phyloP scores from a whole-genome alignment of 2,113 vertebrate genomes.

The Triplophysa tibetana region DNA sequence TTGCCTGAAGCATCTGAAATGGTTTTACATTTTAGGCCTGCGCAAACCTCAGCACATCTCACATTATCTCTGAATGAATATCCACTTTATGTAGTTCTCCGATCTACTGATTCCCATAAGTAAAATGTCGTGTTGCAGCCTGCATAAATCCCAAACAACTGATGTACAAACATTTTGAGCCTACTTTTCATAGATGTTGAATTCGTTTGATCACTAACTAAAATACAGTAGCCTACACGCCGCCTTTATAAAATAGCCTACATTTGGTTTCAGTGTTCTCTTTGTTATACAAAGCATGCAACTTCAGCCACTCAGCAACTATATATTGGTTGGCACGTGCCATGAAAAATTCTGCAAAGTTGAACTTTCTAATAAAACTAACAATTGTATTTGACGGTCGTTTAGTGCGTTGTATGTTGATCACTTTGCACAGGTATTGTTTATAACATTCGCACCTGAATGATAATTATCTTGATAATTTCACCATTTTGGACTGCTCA shows the following conservation, averaged over 20 bases:
- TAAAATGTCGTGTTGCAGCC: not conserved
- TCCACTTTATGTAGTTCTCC: not conserved
- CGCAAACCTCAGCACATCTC: not conserved
- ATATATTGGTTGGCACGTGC: not conserved
- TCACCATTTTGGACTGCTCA: not conserved
- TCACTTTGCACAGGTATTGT: not conserved
- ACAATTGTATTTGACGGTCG: not conserved
- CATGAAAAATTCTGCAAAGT: not conserved
- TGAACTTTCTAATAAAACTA: not conserved
- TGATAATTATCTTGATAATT: not conserved
- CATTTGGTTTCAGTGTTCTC: too few species aligned
- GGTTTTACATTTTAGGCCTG: not conserved
- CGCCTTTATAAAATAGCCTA: too few species aligned
- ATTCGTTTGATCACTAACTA: not conserved
- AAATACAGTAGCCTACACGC: too few species aligned
- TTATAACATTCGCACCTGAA: not conserved
- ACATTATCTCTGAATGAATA: not conserved
- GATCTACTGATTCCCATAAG: not conserved
- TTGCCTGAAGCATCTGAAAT: not conserved
- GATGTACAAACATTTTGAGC: not conserved
- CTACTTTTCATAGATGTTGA: not conserved
- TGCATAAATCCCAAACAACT: not conserved
- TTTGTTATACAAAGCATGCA: too few species aligned
- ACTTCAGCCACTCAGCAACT: not conserved
- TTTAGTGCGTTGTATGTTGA: not conserved